A percentile compares a stretch with the other conserved stretches of the same genome.
Conservation (phyloP, 2,113 vertebrate genomes). For the Indicator maculatus region DNA sequence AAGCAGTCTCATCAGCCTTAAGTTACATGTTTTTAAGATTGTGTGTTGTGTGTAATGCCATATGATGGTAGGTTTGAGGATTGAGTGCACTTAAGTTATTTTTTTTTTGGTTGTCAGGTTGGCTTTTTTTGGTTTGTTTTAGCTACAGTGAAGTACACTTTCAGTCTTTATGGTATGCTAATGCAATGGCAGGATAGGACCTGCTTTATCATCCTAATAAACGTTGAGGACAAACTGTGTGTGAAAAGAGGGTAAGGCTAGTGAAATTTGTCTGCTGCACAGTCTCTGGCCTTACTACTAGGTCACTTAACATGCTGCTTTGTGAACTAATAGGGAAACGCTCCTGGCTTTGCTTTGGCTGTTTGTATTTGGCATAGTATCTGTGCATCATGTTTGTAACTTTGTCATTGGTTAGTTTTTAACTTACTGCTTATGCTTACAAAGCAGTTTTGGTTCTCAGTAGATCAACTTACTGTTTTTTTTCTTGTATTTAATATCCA, state of each 20-base stretch:
- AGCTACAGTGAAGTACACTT: not conserved
- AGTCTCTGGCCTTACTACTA: not conserved
- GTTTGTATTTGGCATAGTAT: not conserved
- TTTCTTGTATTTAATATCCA: not conserved
- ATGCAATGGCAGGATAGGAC: not conserved
- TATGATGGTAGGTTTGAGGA: not conserved
- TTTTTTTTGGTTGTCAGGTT: not conserved
- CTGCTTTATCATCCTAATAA: not conserved
- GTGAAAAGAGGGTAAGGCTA: not conserved
- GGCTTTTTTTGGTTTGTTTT: not conserved
- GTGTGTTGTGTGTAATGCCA: not conserved
- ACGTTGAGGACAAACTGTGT: not conserved
- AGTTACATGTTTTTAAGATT: not conserved
- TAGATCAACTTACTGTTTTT: not conserved
- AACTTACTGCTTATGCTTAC: not conserved
- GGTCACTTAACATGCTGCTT: not conserved
- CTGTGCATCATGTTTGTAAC: not conserved
- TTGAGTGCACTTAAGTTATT: not conserved
- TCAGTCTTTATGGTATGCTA: not conserved
- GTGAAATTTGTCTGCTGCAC: not conserved
- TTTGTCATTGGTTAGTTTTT: not conserved
- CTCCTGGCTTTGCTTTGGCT: not conserved
- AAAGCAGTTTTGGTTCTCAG: not conserved
- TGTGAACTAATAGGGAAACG: accelerated
- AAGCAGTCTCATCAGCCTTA: not conserved